A percentile compares a stretch with the other conserved stretches of the same genome.
Evolutionary conservation across 2,113 vertebrate species (phyloP).

Genomic region (Ranitomeya variabilis): DNA sequence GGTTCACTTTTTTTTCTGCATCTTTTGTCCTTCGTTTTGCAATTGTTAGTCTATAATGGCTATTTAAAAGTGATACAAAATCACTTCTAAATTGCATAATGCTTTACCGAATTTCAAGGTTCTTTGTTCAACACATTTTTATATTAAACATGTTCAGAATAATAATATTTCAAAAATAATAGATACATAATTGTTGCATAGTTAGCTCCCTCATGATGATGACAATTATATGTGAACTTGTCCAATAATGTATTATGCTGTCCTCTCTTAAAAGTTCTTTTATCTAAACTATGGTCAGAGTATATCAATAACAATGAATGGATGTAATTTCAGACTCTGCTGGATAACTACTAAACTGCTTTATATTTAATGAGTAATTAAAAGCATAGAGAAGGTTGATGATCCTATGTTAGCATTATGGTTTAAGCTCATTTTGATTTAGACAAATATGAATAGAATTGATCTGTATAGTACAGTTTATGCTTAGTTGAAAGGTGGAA

Average conservation of each 20-base stretch:
- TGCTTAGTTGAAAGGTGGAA: too few relatives aligned
- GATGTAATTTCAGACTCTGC: neutral
- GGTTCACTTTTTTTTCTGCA: too few relatives aligned
- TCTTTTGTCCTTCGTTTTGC: neutral
- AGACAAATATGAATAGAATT: neutral
- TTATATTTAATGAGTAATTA: neutral
- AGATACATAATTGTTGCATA: neutral
- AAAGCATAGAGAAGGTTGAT: neutral
- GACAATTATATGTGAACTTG: neutral
- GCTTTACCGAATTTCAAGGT: neutral
- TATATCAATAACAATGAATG: neutral
- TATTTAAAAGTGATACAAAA: neutral
- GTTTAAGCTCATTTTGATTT: neutral
- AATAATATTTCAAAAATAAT: neutral
- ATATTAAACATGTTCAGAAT: neutral
- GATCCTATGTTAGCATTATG: neutral
- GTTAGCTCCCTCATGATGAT: neutral
- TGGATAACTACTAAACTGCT: neutral
- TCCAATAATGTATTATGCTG: neutral
- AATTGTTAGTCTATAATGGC: neutral
- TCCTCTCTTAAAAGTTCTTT: neutral
- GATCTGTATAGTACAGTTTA: neutral
- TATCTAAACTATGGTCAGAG: neutral
- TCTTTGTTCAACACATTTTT: neutral
- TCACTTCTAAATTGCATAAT: neutral